A percentile compares a stretch with the other conserved stretches of the same genome.
Conservation (phyloP, 2,113 vertebrate species). For the Bos javanicus region DNA sequence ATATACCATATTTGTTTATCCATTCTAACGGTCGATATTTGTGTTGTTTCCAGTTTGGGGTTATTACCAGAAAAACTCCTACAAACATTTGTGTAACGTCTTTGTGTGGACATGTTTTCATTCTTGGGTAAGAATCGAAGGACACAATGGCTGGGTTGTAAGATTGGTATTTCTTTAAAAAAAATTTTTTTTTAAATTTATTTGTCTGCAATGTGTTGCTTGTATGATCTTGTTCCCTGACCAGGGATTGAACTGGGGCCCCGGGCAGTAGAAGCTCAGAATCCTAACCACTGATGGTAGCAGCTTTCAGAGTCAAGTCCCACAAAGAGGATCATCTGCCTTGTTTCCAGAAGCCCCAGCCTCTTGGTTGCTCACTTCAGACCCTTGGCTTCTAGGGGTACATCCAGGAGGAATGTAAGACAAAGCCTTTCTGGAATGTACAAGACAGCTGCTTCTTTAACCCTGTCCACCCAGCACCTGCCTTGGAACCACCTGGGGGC, state of each 20-base stretch:
- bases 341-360: not conserved
- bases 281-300: not conserved
- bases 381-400: not conserved
- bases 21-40: not conserved
- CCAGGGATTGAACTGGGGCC: not conserved
- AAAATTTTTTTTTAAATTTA: not conserved
- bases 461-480: not conserved
- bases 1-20: not conserved
- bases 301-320: not conserved
- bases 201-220: not conserved
- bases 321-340: not conserved
- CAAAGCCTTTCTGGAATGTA: not conserved
- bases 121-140: not conserved
- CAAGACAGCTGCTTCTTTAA: not conserved
- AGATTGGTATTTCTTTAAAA: not conserved
- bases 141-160: not conserved
- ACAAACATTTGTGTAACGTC: not conserved
- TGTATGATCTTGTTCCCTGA: not conserved
- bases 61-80: not conserved
- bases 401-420: not conserved
- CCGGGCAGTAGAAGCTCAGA: not conserved
- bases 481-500: not conserved
- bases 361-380: not conserved
- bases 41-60: not conserved
- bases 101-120: not conserved